phyloP scores from a whole-genome alignment of 2,113 vertebrate species.

The Macroglossus sobrinus region DNA sequence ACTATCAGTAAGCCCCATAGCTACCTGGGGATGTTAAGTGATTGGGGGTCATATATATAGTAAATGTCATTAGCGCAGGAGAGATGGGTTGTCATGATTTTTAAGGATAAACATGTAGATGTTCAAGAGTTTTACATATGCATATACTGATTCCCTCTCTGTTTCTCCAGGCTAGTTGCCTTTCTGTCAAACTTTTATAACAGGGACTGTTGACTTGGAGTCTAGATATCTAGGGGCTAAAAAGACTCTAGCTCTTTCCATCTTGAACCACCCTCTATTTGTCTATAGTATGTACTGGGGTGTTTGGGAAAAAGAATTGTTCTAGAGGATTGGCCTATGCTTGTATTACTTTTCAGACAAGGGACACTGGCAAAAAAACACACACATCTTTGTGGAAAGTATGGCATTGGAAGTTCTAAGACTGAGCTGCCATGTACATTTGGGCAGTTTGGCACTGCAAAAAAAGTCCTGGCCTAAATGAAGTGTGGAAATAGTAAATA shows the following conservation, averaged over 20 bases:
- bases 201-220: background rate
- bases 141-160: background rate
- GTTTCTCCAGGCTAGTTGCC: background rate
- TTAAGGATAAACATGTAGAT: background rate
- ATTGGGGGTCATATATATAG: background rate
- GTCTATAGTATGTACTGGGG: background rate
- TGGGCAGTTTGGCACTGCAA: background rate
- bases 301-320: background rate
- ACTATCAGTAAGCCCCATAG: background rate
- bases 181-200: background rate
- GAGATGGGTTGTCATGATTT: background rate
- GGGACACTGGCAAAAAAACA: background rate
- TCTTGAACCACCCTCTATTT: background rate
- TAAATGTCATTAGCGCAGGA: background rate
- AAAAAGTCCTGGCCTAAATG: background rate
- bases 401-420: background rate
- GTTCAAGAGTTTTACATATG: background rate
- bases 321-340: background rate
- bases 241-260: background rate
- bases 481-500: background rate
- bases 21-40: background rate
- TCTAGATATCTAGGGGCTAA: background rate
- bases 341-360: background rate
- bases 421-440: background rate
- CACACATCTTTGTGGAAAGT: background rate